Conservation (phyloP, 2,113 vertebrate species). For the Sminthopsis crassicaudata region DNA sequence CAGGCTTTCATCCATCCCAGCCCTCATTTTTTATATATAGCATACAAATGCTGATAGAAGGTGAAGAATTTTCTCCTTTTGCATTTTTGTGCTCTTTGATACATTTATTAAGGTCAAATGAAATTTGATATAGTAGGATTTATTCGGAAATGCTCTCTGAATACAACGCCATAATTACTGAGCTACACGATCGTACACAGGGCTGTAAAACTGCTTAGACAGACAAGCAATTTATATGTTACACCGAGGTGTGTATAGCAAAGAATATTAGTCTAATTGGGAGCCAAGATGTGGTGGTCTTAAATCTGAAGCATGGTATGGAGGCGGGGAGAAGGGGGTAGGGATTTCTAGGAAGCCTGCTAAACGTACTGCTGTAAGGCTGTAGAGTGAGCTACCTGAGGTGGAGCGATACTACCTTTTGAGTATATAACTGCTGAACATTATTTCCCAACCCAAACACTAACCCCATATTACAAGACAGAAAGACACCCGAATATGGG, state of each 20-base stretch:
- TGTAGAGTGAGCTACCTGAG: conserved; percentile 75
- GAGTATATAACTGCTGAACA: conserved; percentile 66
- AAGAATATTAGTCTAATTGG: conserved; percentile 84
- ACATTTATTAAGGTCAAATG: conserved; percentile 81
- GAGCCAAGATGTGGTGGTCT: conserved; percentile 77
- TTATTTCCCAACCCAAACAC: conserved; percentile 59
- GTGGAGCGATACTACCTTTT: conserved; percentile 57
- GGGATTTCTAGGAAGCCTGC: conserved; percentile 55
- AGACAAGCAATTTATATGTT: conserved; percentile 83
- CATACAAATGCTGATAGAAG: conserved; percentile 70
- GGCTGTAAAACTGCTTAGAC: conserved; percentile 83
- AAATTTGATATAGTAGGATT: conserved; percentile 82
- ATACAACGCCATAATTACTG: conserved; percentile 82
- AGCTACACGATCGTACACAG: conserved; percentile 78
- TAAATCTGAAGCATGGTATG: conserved; percentile 80
- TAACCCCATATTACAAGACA: conserved; percentile 70
- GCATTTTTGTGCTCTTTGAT: conserved; percentile 78
- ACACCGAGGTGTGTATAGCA: conserved; percentile 79
- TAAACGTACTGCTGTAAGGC: conserved; percentile 71
- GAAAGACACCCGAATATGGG: conserved; percentile 56
- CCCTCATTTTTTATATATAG: conserved; percentile 68
- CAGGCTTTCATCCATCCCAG: conserved; percentile 56
- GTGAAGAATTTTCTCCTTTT: conserved; percentile 73
- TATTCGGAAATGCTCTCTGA: conserved; percentile 82
- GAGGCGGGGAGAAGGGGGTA: neutral